Percentiles rank a stretch among this genome's conserved stretches.
These are phyloP conservation scores for Thymelicus acteon DNA, from an alignment of 2,888 invertebrate species.

Conservation along the genomic window DNA sequence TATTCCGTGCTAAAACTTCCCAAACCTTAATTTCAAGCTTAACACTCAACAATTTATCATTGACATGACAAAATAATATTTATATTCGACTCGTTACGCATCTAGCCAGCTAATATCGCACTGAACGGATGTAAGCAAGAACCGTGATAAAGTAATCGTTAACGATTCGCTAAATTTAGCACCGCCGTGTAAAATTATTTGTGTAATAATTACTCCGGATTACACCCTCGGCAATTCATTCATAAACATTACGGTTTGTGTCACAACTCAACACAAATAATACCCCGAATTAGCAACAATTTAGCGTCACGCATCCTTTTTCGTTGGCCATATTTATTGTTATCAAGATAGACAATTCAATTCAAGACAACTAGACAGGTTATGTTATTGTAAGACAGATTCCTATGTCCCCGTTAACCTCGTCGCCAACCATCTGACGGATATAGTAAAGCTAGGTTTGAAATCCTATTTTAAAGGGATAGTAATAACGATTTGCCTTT, in stretches of 20 bases:
- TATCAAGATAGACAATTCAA: too few species aligned
- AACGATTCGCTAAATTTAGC: slow-evolving; percentile 41
- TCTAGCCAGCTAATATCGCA: not conserved
- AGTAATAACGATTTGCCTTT: too few species aligned
- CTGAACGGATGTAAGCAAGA: slow-evolving; percentile 24
- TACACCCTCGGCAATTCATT: slow-evolving; percentile 25
- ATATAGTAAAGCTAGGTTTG: too few species aligned
- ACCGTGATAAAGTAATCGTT: slow-evolving; percentile 31
- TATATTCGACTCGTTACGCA: not conserved
- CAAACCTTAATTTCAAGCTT: not conserved
- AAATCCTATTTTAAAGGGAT: too few species aligned
- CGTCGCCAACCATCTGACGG: too few species aligned
- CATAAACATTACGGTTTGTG: slow-evolving; percentile 14
- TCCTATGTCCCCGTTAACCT: too few species aligned
- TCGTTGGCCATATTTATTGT: too few species aligned
- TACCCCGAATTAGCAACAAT: too few species aligned
- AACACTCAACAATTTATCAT: not conserved
- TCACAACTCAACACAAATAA: slow-evolving; percentile 4
- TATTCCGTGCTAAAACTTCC: not conserved
- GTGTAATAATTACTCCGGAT: slow-evolving; percentile 23
- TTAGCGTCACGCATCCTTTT: too few species aligned
- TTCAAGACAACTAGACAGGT: too few species aligned
- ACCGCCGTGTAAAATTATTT: slow-evolving; percentile 36
- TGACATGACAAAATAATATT: not conserved
- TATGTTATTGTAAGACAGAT: too few species aligned